phyloP scores from a whole-genome alignment of 2,888 invertebrate species.

The Hypselothyrea guttata region DNA sequence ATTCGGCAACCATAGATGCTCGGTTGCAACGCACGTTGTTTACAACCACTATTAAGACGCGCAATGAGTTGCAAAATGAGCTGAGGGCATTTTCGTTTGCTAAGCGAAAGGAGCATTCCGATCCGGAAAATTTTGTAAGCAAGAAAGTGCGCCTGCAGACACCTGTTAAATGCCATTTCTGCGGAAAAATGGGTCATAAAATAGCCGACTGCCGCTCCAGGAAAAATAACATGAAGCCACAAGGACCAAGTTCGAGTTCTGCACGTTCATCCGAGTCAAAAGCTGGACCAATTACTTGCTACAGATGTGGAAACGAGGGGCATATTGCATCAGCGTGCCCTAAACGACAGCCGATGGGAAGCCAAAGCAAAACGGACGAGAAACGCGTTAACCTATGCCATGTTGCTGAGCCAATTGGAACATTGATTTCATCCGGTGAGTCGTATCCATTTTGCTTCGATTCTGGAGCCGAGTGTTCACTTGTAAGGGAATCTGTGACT shows the following conservation, averaged over 20 bases:
- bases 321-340: constrained; percentile 14
- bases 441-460: constrained; percentile 12
- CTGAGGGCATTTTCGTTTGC: constrained; percentile 1
- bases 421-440: constrained; percentile 12
- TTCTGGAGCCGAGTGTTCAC: constrained; percentile 5
- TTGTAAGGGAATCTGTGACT: neutral
- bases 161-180: constrained; percentile 2
- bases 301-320: constrained; percentile 2
- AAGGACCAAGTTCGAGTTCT: neutral
- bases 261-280: neutral
- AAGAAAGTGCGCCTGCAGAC: neutral
- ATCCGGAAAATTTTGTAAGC: neutral
- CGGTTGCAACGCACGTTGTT: neutral
- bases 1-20: neutral
- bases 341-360: neutral
- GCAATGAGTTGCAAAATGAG: neutral
- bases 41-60: neutral
- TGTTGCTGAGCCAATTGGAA: constrained; percentile 9
- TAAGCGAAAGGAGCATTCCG: neutral
- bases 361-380: constrained; percentile 1
- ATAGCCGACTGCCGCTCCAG: constrained; percentile 8
- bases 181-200: constrained; percentile 13
- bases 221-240: constrained; percentile 1
- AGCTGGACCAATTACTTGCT: neutral
- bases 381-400: constrained; percentile 16